These are phyloP conservation scores for Chloroceryle inda DNA, from an alignment of 2,797 vertebrate species.

Conservation along the genomic window DNA sequence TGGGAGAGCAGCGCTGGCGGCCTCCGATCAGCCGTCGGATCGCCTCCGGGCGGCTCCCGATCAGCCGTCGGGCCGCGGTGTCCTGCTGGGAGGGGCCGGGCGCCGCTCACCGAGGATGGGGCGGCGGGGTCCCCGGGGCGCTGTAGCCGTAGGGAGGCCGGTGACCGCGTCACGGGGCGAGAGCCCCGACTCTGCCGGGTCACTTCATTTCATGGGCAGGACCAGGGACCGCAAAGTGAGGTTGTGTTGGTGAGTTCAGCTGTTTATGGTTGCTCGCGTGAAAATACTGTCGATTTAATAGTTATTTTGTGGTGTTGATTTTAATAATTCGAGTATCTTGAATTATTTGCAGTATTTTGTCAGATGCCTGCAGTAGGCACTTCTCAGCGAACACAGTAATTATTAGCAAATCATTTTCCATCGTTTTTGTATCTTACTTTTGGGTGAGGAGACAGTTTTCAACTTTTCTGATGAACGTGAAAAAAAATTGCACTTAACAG, in stretches of 20 bases:
- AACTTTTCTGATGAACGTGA: background rate
- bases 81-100: background rate
- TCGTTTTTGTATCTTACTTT: background rate
- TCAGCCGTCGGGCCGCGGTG: background rate
- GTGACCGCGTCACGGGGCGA: background rate
- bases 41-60: background rate
- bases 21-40: no score
- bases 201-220: fast-evolving
- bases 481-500: background rate
- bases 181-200: background rate
- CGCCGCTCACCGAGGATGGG: background rate
- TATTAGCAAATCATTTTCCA: conserved; percentile 10
- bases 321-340: conserved; percentile 8
- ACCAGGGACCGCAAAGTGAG: background rate
- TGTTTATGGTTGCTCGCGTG: fast-evolving
- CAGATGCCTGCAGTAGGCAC: conserved; percentile 13
- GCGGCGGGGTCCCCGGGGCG: background rate
- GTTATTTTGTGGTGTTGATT: conserved; percentile 23
- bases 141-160: background rate
- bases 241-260: background rate
- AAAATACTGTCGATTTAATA: background rate
- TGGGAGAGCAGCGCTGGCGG: background rate
- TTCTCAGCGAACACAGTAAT: conserved; percentile 10
- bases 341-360: conserved; percentile 20
- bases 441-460: background rate